Evolutionary conservation across 2,888 invertebrate genomes (phyloP).

Genomic region (Dicyrtomina minuta): DNA sequence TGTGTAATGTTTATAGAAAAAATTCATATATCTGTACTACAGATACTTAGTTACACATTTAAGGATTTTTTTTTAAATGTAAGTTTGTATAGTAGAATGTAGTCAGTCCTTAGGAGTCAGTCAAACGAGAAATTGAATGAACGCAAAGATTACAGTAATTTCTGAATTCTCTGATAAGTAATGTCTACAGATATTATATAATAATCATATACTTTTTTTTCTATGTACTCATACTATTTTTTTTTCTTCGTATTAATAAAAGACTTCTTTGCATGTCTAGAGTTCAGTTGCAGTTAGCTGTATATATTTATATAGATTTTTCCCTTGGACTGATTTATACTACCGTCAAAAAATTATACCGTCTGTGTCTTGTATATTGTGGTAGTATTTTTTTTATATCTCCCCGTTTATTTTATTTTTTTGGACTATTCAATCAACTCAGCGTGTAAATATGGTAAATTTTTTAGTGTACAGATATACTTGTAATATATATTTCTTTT

Average conservation of each 20-base stretch:
- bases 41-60: too few species aligned
- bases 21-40: neutral
- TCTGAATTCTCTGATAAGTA: neutral
- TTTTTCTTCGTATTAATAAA: too few species aligned
- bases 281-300: too few species aligned
- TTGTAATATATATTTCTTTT: neutral
- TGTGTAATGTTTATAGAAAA: neutral
- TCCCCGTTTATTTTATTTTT: neutral
- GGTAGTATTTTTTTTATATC: too few species aligned
- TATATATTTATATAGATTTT: too few species aligned
- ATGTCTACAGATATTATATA: neutral
- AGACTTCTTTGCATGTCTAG: too few species aligned
- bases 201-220: neutral
- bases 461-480: neutral
- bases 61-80: too few species aligned
- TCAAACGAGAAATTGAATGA: slow-evolving; percentile 27
- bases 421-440: slow-evolving; percentile 6
- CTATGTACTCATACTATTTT: neutral
- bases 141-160: slow-evolving; percentile 10
- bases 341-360: slow-evolving; percentile 18
- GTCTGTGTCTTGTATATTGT: too few species aligned
- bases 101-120: slow-evolving; percentile 28
- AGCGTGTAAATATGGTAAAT: neutral
- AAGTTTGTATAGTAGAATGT: too few species aligned
- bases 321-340: slow-evolving; percentile 17